A percentile compares a stretch with the other conserved stretches of the same genome.
phyloP scores from a whole-genome alignment of 1,140 invertebrate genomes.

The Papilio glaucus region DNA sequence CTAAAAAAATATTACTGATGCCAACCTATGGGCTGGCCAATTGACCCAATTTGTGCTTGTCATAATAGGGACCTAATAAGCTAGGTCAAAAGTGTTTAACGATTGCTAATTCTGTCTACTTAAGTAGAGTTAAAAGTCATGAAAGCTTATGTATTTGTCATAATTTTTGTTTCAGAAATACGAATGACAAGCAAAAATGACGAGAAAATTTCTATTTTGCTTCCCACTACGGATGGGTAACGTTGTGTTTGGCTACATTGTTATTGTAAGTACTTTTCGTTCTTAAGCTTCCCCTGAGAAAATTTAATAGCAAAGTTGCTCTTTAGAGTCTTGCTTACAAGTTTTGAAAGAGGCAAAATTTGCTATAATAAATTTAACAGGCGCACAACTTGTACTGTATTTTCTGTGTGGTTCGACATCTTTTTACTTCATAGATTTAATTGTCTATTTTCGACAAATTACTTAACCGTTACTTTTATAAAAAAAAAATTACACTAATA shows the following conservation, averaged over 20 bases:
- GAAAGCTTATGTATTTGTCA: constrained; percentile 36
- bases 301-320: constrained; percentile 34
- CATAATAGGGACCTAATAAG: too few relatives aligned
- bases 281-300: constrained; percentile 10
- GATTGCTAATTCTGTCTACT: too few relatives aligned
- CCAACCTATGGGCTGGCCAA: too few relatives aligned
- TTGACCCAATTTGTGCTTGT: too few relatives aligned
- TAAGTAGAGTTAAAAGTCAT: too few relatives aligned
- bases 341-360: constrained; percentile 33
- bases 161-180: constrained; percentile 53
- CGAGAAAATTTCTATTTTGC: constrained; percentile 77
- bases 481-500: too few relatives aligned
- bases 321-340: constrained; percentile 15
- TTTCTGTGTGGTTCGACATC: constrained; percentile 9
- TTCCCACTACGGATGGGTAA: constrained; percentile 74
- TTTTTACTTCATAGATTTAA: constrained; percentile 15
- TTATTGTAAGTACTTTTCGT: constrained; percentile 66
- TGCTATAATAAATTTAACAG: constrained; percentile 42
- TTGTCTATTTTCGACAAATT: too few relatives aligned
- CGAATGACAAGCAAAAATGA: constrained; percentile 68
- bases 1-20: too few relatives aligned
- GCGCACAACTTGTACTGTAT: constrained; percentile 38
- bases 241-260: constrained; percentile 76
- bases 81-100: too few relatives aligned
- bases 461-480: too few relatives aligned